Evolutionary conservation across 2,888 invertebrate genomes (phyloP), one percentile per base, ranked within the genome.

Genomic region (Erebia epiphron): DNA sequence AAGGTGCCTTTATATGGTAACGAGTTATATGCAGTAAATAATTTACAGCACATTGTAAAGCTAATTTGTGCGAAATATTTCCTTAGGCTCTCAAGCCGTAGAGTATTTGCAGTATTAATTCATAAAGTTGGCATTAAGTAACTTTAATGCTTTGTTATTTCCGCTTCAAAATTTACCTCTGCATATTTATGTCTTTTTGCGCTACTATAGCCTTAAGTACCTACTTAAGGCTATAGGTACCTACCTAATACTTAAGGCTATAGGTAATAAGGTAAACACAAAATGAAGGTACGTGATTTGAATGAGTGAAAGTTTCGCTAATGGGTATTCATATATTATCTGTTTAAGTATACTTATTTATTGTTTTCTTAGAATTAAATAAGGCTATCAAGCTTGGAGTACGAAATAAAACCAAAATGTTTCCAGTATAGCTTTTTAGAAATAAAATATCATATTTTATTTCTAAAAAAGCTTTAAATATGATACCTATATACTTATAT

Each of bases 11-110:
- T 79, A 79, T 77, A 80, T 73, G 78, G 79, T 76, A 77, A 81
- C 79, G 75, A 78, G 81, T 80, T 84, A 82, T 82, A 79, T 80
- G 82, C 81, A 77, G 81, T 84, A 83, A 87, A 67, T 67, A 67
- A 67, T 67, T 67, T 67, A 67, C 67, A 52, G 60, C 60, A 14
- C 13, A 60, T 67, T 67, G 67, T 58, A 35, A 35, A 61, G 67
- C 67, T 67, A 67, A 67, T 67, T 67, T 67, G 67, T 52, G 52
- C 52, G 60, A 50, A 61, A 67, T 67, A 67, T 67, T 67, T 67
- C 61, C 67, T 21, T 18, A 43, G 35, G 58, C 58, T 58, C 49
- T 67, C 49, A 26, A 49, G 49, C 26, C 26, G 46, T 49, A 60
- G 67, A 18, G 60, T 52, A 61, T 67, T 58, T 58, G 61, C 41